Conservation (phyloP, 2,797 vertebrate species). For the Enteromius trimaculatus region DNA sequence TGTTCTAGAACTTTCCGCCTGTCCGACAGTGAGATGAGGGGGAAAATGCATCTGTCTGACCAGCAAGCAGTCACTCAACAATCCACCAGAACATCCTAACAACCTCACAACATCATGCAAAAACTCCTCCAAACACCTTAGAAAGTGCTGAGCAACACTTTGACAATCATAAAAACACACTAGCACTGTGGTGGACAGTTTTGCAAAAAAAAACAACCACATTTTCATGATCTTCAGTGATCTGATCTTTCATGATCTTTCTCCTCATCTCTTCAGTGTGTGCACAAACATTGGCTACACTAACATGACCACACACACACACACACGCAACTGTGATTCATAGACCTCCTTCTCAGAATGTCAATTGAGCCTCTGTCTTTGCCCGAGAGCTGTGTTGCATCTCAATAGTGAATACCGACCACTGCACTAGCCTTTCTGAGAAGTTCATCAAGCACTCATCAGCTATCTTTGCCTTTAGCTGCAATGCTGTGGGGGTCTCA, state of each 20-base stretch:
- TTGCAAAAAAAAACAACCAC: not conserved
- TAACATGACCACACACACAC: conserved; percentile 25
- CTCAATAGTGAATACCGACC: conserved; percentile 54
- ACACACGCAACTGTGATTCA: conserved; percentile 42
- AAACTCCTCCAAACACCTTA: not conserved
- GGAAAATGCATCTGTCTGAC: not conserved
- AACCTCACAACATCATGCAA: not conserved
- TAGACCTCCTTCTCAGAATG: conserved; percentile 57
- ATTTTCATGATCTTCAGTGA: not conserved
- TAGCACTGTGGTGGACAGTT: not conserved
- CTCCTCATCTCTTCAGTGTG: not conserved
- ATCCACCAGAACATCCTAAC: not conserved
- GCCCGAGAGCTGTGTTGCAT: conserved; percentile 56
- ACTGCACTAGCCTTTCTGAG: conserved; percentile 37
- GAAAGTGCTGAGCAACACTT: not conserved
- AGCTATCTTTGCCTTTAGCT: conserved; percentile 40
- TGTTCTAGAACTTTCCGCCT: not conserved
- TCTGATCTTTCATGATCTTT: no score
- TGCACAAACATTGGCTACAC: not conserved
- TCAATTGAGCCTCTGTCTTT: conserved; percentile 69
- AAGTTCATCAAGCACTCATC: conserved; percentile 61
- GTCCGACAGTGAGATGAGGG: not conserved
- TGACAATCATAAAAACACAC: not conserved
- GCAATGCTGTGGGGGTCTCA: conserved; percentile 24
- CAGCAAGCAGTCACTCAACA: not conserved